phyloP scores from a whole-genome alignment of 1,140 invertebrate species.

The Stratiolaelaps scimitus region DNA sequence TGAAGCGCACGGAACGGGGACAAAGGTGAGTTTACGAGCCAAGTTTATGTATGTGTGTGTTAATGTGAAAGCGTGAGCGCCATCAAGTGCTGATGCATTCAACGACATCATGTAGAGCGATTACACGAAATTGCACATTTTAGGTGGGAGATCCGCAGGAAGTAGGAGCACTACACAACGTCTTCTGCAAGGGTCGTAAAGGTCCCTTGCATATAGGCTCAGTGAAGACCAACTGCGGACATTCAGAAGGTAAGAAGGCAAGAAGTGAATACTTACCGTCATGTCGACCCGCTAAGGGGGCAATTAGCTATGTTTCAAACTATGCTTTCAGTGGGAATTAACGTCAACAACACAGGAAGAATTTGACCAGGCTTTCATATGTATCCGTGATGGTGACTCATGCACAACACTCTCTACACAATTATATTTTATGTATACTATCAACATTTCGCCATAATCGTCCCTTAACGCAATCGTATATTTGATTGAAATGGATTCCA shows the following conservation, averaged over 20 bases:
- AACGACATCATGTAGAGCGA: neutral
- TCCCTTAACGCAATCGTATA: neutral
- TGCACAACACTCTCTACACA: no score
- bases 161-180: conserved; percentile 75
- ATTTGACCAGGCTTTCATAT: no score
- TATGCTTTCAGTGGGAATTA: neutral
- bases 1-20: conserved; percentile 46
- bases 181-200: conserved; percentile 67
- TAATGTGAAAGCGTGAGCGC: no score
- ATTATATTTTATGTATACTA: no score
- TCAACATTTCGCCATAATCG: neutral
- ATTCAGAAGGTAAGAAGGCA: conserved; percentile 87
- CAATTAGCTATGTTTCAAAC: conserved; percentile 31
- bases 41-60: no score
- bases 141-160: conserved; percentile 81
- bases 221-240: conserved; percentile 95
- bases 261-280: no score
- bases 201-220: conserved; percentile 77
- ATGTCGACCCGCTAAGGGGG: conserved; percentile 26
- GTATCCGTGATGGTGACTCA: no score
- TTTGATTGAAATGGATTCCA: neutral
- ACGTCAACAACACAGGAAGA: no score
- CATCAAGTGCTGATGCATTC: neutral
- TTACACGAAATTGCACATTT: neutral
- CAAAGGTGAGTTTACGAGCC: conserved; percentile 42